These are phyloP conservation scores for Prunella fulvescens DNA, from an alignment of 2,113 vertebrate species.

Conservation along the genomic window DNA sequence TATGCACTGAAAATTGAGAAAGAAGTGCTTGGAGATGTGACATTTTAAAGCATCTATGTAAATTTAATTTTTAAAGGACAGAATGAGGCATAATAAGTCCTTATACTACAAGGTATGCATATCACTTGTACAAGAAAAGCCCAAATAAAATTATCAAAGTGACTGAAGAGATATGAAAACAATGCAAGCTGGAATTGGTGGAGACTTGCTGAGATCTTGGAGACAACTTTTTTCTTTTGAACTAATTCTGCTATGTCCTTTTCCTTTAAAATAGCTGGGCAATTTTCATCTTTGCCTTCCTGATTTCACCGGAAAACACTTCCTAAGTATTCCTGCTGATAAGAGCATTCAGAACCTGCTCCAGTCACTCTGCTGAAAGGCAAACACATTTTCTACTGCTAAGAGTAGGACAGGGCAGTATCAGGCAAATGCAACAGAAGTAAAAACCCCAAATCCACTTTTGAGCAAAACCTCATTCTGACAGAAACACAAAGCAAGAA, in stretches of 20 bases:
- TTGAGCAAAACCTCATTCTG: not conserved
- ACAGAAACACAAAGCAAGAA: not conserved
- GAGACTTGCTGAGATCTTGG: not conserved
- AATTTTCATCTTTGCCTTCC: not conserved
- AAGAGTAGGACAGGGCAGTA: not conserved
- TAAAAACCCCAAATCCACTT: not conserved
- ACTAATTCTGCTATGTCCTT: not conserved
- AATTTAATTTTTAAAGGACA: constrained; percentile 14
- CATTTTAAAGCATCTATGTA: not conserved
- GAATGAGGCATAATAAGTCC: not conserved
- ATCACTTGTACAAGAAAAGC: constrained; percentile 12
- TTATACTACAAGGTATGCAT: not conserved
- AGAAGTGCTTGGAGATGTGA: not conserved
- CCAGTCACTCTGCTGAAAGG: not conserved
- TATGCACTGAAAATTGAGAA: not conserved
- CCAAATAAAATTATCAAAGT: not conserved
- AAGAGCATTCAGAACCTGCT: not conserved
- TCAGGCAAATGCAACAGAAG: not conserved
- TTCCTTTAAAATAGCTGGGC: not conserved
- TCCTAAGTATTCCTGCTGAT: not conserved
- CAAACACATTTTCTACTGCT: not conserved
- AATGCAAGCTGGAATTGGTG: not conserved
- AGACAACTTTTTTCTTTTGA: not conserved
- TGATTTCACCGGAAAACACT: not conserved
- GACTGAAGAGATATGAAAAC: not conserved